A percentile compares a stretch with the other conserved stretches of the same genome.
These are phyloP conservation scores for Cyanoramphus novaezelandiae DNA, from an alignment of 2,113 vertebrate genomes.

Conservation along the genomic window DNA sequence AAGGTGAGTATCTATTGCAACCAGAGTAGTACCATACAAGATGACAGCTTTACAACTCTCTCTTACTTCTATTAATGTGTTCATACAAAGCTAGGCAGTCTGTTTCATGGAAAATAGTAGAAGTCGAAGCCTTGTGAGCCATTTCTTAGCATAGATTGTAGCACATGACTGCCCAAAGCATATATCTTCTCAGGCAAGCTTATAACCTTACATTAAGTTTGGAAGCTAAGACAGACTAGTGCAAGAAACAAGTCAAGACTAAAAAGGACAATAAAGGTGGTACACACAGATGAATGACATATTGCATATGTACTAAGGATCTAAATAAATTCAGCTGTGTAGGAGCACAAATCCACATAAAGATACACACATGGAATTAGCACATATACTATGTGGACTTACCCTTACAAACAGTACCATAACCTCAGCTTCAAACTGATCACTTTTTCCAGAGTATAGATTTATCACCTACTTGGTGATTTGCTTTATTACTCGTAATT, in stretches of 20 bases:
- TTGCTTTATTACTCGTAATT: neutral
- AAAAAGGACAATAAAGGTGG: neutral
- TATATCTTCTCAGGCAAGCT: neutral
- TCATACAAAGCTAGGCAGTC: neutral
- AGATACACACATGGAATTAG: neutral
- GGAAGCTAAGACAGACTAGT: neutral
- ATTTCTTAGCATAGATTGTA: neutral
- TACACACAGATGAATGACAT: neutral
- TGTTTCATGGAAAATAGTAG: neutral
- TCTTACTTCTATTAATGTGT: neutral
- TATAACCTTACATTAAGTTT: neutral
- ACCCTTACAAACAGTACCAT: neutral
- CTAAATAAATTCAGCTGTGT: neutral
- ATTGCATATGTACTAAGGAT: neutral
- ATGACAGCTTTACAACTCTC: neutral
- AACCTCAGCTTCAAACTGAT: neutral
- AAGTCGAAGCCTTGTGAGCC: neutral
- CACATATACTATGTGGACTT: neutral
- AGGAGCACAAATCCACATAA: neutral
- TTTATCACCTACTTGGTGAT: neutral
- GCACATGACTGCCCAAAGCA: neutral
- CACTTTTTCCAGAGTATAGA: neutral
- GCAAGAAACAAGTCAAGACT: neutral
- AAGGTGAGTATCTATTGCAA: neutral
- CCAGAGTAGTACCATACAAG: neutral